Evolutionary conservation across 2,888 invertebrate genomes (phyloP), one percentile per base, ranked within the genome.

Genomic region (Hydraecia micacea): DNA sequence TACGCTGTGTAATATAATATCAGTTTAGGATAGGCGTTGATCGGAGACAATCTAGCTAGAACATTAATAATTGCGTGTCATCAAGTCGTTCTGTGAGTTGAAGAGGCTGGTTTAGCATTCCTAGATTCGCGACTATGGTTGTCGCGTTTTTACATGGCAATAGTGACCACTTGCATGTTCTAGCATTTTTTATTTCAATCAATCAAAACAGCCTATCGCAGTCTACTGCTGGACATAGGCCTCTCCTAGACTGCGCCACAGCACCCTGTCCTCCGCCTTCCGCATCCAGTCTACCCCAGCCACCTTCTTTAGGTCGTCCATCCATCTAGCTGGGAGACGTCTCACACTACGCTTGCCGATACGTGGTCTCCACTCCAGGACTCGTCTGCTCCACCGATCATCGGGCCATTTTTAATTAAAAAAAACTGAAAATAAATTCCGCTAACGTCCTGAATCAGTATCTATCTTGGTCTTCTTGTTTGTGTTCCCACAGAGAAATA

Each of bases 1-100:
- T 68, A 36, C 28, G 69, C 21, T 66, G 63, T 73, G 42, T 79
- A 77, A 75, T 80, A 80, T 83, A 77, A 73, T 80, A 83, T 85
- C 39, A 76, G 75, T 81, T 81, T 69, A 70, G 67, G 32, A 21
- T 49, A 72, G 32, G 49, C 65, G 60, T 65, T 77, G 60, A 80
- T 81, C 21, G 39, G 28, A 32, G 21, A 52, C 25, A 60, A 70
- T 70, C n/a, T 46, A 32, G 32, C 65, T 46, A 25, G 15, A 62
- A 25, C 21, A 52, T 65, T 80, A 13, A 15, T 80, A 13, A 15
- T 28, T 32, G 39, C 13, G 2, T 32, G 18, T 62, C 18, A 42
- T 58, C 18, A 49, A 55, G 15, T 36, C n/a, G n/a, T 55, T 49
- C 18, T 32, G 15, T 4, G 3, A 46, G 46, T 36, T 21, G 5